Conservation (phyloP, 2,113 vertebrate species). For the Lamprologus lemairii region DNA sequence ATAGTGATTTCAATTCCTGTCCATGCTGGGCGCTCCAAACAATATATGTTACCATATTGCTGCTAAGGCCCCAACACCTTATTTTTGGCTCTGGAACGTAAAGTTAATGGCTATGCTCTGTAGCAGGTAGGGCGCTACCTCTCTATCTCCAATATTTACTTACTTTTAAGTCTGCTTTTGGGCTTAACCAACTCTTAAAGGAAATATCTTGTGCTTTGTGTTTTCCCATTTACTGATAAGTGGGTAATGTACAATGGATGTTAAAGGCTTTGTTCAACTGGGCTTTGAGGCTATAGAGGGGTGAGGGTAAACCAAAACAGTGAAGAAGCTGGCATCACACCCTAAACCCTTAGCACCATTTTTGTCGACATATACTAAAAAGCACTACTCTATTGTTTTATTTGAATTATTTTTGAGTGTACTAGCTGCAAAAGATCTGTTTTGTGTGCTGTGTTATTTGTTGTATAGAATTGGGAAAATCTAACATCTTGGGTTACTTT, state of each 20-base stretch:
- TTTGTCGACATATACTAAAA: background rate
- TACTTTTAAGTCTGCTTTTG: background rate
- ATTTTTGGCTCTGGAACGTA: background rate
- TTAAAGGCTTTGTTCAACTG: background rate
- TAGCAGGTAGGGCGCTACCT: background rate
- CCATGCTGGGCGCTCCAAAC: background rate
- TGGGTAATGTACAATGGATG: background rate
- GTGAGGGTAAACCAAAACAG: background rate
- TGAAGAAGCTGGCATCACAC: fast-evolving
- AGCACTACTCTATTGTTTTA: background rate
- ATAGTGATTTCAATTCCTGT: background rate
- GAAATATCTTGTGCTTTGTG: background rate
- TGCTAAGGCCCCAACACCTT: background rate
- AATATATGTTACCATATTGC: background rate
- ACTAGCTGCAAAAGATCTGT: background rate
- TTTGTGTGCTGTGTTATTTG: background rate
- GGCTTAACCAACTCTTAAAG: background rate
- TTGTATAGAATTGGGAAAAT: background rate
- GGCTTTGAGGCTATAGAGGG: background rate
- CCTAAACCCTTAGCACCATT: background rate
- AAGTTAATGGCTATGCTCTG: background rate
- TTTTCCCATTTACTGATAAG: background rate
- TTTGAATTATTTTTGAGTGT: background rate
- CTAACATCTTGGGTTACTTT: background rate
- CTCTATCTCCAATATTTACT: background rate